Evolutionary conservation across 1,140 invertebrate species (phyloP).

Genomic region (Panagrolaimus sp.): DNA sequence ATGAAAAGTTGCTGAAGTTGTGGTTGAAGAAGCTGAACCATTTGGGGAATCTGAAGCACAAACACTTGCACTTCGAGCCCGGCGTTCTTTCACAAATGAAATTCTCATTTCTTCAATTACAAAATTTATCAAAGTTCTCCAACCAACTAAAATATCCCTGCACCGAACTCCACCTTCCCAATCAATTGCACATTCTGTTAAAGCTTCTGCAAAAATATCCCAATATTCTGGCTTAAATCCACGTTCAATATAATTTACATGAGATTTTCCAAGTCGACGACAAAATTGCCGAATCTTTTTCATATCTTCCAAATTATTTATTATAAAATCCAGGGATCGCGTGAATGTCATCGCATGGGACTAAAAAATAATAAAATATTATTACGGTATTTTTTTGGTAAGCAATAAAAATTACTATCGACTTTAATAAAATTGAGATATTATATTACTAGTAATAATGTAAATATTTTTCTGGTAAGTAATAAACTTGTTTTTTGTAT

Average conservation of each 20-base stretch:
- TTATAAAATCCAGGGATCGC: neutral
- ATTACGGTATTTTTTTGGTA: no score
- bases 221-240: slow-evolving; percentile 15
- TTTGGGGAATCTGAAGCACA: no score
- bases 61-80: neutral
- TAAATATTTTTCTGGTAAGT: no score
- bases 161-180: slow-evolving; percentile 2
- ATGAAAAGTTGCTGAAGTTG: no score
- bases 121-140: slow-evolving; percentile 6
- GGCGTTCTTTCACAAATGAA: neutral
- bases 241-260: slow-evolving; percentile 6
- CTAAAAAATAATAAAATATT: neutral
- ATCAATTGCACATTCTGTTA: slow-evolving; percentile 3
- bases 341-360: slow-evolving; percentile 2
- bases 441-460: no score
- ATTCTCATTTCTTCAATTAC: slow-evolving; percentile 13
- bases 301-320: neutral
- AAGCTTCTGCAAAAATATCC: slow-evolving; percentile 13
- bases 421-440: no score
- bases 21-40: no score
- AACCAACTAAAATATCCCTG: slow-evolving; percentile 1
- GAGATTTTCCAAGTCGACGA: slow-evolving; percentile 7
- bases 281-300: neutral
- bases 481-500: no score
- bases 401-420: no score